Percentiles rank a stretch among this genome's conserved stretches.
Conservation (phyloP, 2,113 vertebrate genomes). For the Hippotragus niger region DNA sequence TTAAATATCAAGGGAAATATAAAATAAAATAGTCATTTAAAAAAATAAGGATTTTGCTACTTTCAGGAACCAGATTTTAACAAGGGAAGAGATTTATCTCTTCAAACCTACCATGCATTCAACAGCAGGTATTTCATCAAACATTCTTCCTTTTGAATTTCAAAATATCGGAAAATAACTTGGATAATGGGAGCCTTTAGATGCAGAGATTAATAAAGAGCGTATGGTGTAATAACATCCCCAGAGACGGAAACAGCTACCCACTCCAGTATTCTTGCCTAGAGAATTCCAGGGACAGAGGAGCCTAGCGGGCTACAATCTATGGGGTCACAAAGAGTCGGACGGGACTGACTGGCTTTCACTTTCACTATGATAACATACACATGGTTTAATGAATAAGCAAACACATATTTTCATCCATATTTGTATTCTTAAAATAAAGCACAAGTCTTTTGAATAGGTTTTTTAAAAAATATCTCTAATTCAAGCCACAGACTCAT, state of each 20-base stretch:
- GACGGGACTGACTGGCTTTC: not conserved
- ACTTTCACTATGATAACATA: not conserved
- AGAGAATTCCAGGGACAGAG: not conserved
- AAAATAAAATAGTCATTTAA: not conserved
- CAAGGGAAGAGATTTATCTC: not conserved
- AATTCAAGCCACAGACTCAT: not conserved
- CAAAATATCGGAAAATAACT: conserved; percentile 3
- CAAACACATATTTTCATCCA: not conserved
- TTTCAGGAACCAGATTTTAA: conserved; percentile 18
- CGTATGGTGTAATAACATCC: not conserved
- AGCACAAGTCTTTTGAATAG: conserved; percentile 7
- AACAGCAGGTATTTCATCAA: conserved; percentile 4
- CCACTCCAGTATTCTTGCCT: not conserved
- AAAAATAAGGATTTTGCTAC: not conserved
- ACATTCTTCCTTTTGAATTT: not conserved
- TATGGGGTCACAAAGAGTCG: not conserved
- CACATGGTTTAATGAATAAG: not conserved
- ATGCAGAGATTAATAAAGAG: not conserved
- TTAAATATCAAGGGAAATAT: not conserved
- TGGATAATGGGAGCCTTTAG: not conserved
- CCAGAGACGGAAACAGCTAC: not conserved
- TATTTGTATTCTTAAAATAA: conserved; percentile 5
- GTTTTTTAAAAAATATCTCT: not conserved
- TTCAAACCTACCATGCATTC: not conserved
- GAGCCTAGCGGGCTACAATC: not conserved